Evolutionary conservation across 2,113 vertebrate genomes (phyloP).

Genomic region (Papio anubis): DNA sequence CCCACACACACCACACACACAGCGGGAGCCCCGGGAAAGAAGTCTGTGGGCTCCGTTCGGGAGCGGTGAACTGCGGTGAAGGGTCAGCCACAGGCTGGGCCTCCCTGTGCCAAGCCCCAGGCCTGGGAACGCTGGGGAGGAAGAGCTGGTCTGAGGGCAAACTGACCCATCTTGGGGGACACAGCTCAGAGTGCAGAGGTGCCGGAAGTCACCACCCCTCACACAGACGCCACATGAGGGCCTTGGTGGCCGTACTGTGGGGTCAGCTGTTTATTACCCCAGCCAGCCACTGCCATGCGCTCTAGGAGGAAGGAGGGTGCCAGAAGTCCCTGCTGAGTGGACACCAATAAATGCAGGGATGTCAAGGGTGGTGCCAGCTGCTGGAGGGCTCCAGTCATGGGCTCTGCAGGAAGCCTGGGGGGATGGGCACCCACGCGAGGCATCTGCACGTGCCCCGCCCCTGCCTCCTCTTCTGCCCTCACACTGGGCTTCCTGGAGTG

Average conservation of each 20-base stretch:
- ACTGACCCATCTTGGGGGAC: neutral
- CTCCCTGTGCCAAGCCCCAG: neutral
- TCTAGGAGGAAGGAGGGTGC: neutral
- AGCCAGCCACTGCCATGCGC: neutral
- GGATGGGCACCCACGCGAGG: neutral
- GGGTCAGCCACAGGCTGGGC: neutral
- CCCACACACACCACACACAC: no score
- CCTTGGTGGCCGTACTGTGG: neutral
- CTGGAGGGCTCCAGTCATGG: neutral
- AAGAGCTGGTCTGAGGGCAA: neutral
- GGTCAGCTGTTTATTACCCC: neutral
- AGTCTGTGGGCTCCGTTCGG: neutral
- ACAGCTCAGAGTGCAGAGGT: neutral
- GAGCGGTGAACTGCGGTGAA: neutral
- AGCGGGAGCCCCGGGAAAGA: neutral
- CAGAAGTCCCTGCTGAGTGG: neutral
- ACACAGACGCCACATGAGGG: neutral
- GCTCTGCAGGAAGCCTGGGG: neutral
- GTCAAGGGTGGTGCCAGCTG: neutral
- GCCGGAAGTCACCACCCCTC: neutral
- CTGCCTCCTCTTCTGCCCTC: neutral
- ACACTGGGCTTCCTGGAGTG: neutral
- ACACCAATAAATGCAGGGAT: neutral
- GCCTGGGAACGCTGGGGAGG: neutral
- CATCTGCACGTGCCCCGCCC: rapidly evolving